Evolutionary conservation across 2,888 invertebrate species (phyloP).

Genomic region (Machimus rusticus): DNA sequence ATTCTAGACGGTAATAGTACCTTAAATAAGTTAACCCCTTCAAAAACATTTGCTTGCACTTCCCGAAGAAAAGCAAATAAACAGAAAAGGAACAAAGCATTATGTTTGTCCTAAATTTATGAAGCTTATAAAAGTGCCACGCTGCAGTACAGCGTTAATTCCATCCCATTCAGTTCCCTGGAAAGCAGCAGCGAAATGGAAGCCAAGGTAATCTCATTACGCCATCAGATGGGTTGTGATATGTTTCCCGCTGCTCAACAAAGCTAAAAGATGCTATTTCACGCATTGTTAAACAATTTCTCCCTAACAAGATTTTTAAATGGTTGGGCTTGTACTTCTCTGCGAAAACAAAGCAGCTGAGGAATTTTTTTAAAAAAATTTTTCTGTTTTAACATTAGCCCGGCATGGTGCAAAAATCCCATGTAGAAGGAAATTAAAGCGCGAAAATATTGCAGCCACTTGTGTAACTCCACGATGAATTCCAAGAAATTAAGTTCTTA

Average conservation of each 20-base stretch:
- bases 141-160: background rate
- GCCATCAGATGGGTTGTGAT: slow-evolving; percentile 8
- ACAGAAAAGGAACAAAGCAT: background rate
- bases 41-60: background rate
- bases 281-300: slow-evolving; percentile 28
- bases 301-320: slow-evolving; percentile 18
- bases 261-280: slow-evolving; percentile 14
- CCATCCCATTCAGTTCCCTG: background rate
- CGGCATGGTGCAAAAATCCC: background rate
- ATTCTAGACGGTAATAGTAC: too few relatives aligned
- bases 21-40: background rate
- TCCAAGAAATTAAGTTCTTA: background rate
- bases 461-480: background rate
- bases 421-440: background rate
- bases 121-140: background rate
- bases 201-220: slow-evolving; percentile 19
- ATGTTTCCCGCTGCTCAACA: slow-evolving; percentile 11
- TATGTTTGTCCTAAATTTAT: background rate
- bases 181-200: background rate
- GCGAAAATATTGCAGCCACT: background rate
- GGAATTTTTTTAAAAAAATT: background rate
- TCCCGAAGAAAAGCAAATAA: background rate
- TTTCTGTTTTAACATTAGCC: background rate
- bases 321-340: slow-evolving; percentile 48
- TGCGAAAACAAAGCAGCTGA: background rate